These are phyloP conservation scores for Druon quercuslanigerum DNA, from an alignment of 1,140 invertebrate genomes.

Conservation along the genomic window DNA sequence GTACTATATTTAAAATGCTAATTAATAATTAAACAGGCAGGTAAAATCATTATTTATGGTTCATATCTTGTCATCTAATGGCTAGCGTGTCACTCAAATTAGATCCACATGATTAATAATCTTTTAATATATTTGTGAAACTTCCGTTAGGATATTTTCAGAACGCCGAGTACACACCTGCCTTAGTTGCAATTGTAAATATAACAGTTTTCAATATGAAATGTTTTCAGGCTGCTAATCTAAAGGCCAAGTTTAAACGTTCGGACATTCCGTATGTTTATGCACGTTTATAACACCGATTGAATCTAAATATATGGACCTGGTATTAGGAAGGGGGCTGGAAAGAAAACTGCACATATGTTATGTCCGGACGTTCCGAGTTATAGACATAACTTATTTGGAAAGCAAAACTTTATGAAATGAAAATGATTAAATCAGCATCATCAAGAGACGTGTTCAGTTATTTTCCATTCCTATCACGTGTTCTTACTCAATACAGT, in stretches of 20 bases:
- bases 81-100: not conserved
- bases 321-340: too few relatives aligned
- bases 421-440: not conserved
- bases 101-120: not conserved
- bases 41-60: too few relatives aligned
- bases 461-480: not conserved
- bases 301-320: too few relatives aligned
- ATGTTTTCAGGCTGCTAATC: not conserved
- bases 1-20: too few relatives aligned
- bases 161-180: not conserved
- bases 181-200: slow-evolving; percentile 5
- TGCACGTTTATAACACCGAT: too few relatives aligned
- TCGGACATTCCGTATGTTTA: too few relatives aligned
- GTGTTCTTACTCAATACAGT: slow-evolving; percentile 20
- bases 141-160: slow-evolving; percentile 2
- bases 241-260: too few relatives aligned
- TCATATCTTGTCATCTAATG: too few relatives aligned
- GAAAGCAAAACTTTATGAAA: not conserved
- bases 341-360: too few relatives aligned
- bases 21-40: too few relatives aligned
- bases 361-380: too few relatives aligned
- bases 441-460: not conserved
- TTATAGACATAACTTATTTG: not conserved
- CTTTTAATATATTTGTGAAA: not conserved
- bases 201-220: not conserved